phyloP scores from a whole-genome alignment of 53 echinoderm and acorn worm genomes.

The Glandiceps talaboti region DNA sequence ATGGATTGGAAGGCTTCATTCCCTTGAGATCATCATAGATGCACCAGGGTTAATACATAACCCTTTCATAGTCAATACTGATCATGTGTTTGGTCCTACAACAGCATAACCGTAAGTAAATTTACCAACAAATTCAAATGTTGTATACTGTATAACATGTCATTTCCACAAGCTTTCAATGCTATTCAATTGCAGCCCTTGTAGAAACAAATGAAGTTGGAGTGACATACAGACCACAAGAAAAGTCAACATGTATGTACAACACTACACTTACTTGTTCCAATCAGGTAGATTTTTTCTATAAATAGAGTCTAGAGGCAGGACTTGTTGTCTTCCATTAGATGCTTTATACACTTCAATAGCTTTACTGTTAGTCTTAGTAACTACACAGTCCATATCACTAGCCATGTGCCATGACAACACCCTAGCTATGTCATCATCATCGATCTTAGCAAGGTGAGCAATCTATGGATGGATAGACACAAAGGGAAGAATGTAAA shows the following conservation, averaged over 20 bases:
- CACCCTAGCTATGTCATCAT: constrained; percentile 62
- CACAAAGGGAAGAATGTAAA: not conserved
- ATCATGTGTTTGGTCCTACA: too few species aligned
- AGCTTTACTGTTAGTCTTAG: constrained; percentile 56
- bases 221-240: too few species aligned
- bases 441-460: constrained; percentile 59
- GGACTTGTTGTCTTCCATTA: constrained; percentile 61
- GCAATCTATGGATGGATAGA: constrained; percentile 30
- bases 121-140: too few species aligned
- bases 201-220: too few species aligned
- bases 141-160: too few species aligned
- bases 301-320: constrained; percentile 79
- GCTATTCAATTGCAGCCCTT: too few species aligned
- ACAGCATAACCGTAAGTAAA: too few species aligned
- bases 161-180: too few species aligned
- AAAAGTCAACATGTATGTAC: not conserved
- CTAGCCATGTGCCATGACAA: constrained; percentile 80
- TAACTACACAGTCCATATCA: constrained; percentile 91
- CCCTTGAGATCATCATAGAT: too few species aligned
- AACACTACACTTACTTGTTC: constrained; percentile 42
- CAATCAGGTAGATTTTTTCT: constrained; percentile 48
- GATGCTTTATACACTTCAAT: constrained; percentile 54
- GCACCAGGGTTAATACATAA: too few species aligned
- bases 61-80: too few species aligned
- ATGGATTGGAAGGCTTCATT: too few species aligned